Evolutionary conservation across 2,797 vertebrate species (phyloP).

Genomic region (Rhincodon typus): DNA sequence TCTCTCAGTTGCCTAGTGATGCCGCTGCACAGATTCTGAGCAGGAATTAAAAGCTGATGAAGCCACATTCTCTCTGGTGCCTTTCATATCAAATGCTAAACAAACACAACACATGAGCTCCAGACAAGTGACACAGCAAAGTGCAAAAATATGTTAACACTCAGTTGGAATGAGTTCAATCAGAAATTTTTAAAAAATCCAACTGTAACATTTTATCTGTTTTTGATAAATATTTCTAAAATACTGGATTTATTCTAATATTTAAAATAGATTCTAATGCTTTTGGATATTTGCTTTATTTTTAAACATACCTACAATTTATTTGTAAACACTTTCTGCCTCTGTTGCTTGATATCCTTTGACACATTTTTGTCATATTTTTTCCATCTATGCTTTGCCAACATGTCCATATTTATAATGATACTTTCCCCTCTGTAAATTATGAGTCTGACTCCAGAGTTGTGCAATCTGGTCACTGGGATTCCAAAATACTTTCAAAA

Average conservation of each 20-base stretch:
- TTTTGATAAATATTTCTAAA: not conserved
- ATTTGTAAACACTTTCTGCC: not conserved
- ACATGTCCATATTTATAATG: not conserved
- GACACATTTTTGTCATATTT: not conserved
- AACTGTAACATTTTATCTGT: conserved; percentile 27
- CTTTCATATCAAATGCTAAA: conserved; percentile 60
- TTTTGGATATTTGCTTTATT: conserved; percentile 53
- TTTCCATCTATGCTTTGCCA: not conserved
- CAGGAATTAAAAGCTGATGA: conserved; percentile 59
- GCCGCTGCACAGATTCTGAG: conserved; percentile 52
- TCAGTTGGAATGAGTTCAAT: not conserved
- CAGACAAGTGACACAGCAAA: conserved; percentile 46
- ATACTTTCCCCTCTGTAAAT: not conserved
- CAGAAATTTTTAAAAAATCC: conserved; percentile 20
- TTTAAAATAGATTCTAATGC: conserved; percentile 59
- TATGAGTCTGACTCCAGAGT: no score
- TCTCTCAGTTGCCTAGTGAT: conserved; percentile 54
- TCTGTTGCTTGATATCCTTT: not conserved
- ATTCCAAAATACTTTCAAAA: not conserved
- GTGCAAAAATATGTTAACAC: not conserved
- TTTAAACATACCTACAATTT: not conserved
- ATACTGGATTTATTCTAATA: conserved; percentile 46
- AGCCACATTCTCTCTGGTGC: conserved; percentile 62
- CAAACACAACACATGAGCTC: conserved; percentile 58
- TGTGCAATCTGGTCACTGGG: not conserved